Conservation (phyloP, 2,113 vertebrate species). For the Cairina moschata region DNA sequence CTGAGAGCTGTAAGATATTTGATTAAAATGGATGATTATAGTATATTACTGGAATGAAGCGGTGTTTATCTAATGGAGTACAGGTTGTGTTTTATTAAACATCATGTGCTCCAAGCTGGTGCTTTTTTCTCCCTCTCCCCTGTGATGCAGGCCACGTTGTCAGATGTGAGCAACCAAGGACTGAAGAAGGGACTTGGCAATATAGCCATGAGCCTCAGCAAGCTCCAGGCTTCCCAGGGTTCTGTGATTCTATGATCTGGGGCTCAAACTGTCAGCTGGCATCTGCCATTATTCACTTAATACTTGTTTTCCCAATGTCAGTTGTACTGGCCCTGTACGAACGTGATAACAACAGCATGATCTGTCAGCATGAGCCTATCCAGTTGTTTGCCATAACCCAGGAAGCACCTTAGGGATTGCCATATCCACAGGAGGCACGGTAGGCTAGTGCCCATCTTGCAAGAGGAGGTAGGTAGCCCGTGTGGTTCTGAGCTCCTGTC, state of each 20-base stretch:
- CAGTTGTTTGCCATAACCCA: neutral
- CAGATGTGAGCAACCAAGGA: neutral
- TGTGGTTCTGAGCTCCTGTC: neutral
- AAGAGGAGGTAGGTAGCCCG: neutral
- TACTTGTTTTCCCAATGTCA: accelerated
- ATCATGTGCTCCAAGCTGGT: neutral
- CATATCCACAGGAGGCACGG: neutral
- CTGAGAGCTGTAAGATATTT: slow-evolving; percentile 20
- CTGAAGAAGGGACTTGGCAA: neutral
- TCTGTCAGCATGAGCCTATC: accelerated
- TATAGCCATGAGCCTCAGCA: neutral
- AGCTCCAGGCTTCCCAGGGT: neutral
- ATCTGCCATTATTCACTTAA: accelerated
- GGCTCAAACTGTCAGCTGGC: neutral
- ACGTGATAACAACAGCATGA: accelerated
- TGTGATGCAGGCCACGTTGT: neutral
- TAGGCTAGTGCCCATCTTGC: neutral
- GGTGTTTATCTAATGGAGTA: neutral
- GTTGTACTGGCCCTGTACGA: accelerated
- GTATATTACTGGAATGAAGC: neutral
- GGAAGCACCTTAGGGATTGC: accelerated
- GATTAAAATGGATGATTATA: slow-evolving; percentile 15
- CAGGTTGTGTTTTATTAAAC: neutral
- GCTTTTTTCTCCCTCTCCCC: neutral
- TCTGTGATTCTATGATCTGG: neutral